Conservation (phyloP, 2,888 invertebrate genomes). For the Ormyrus pomaceus region DNA sequence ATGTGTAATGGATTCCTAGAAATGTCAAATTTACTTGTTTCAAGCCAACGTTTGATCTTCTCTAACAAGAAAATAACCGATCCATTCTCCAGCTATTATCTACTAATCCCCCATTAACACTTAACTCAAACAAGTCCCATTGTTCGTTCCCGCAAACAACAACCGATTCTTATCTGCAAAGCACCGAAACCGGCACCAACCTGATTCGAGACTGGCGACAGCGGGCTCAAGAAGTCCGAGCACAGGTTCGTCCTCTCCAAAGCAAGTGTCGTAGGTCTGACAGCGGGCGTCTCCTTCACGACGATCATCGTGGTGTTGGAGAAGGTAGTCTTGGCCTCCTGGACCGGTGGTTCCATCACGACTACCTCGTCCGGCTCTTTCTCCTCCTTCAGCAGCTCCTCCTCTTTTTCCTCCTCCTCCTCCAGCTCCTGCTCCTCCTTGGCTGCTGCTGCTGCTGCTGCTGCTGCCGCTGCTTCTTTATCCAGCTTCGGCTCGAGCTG, state of each 20-base stretch:
- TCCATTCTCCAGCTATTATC: too few relatives aligned
- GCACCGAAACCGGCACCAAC: constrained; percentile 53
- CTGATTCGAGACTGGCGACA: constrained; percentile 67
- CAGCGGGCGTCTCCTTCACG: constrained; percentile 47
- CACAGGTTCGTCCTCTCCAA: constrained; percentile 60
- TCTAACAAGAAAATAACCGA: too few relatives aligned
- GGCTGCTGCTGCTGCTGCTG: constrained; percentile 13
- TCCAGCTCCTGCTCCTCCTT: constrained; percentile 18
- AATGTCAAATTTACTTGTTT: too few relatives aligned
- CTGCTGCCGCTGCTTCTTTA: neutral
- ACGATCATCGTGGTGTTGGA: too few relatives aligned
- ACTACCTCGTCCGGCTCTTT: neutral
- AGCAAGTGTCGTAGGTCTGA: constrained; percentile 64
- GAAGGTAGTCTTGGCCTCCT: constrained; percentile 39
- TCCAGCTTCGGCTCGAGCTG: constrained; percentile 10
- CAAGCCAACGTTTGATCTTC: too few relatives aligned
- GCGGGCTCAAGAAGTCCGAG: constrained; percentile 63
- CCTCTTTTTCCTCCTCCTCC: constrained; percentile 16
- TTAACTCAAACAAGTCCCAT: too few relatives aligned
- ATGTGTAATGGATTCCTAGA: too few relatives aligned
- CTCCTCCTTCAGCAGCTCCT: constrained; percentile 34
- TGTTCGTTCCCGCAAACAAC: too few relatives aligned
- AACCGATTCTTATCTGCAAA: too few relatives aligned
- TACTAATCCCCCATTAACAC: too few relatives aligned
- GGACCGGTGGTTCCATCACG: constrained; percentile 11